A percentile compares a stretch with the other conserved stretches of the same genome.
Evolutionary conservation across 2,888 invertebrate genomes (phyloP).

Genomic region (Drosophila emarginata): DNA sequence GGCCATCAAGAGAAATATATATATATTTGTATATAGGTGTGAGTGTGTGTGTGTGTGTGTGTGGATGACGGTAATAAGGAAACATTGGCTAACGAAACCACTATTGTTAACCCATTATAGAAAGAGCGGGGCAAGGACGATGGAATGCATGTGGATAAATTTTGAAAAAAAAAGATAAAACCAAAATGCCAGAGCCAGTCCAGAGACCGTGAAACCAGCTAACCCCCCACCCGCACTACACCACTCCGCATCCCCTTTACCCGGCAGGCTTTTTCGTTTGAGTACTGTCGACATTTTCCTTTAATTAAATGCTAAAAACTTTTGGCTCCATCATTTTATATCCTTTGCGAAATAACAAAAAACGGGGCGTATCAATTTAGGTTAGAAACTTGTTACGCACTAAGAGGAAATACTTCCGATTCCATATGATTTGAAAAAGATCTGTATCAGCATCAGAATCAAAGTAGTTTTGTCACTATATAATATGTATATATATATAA

Average conservation of each 20-base stretch:
- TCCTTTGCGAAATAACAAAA: neutral
- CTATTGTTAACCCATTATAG: neutral
- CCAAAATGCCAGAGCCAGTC: neutral
- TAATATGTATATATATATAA: no score
- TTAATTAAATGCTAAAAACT: conserved; percentile 67
- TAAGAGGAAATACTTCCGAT: no score
- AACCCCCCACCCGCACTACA: neutral
- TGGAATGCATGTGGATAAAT: neutral
- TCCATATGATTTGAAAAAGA: no score
- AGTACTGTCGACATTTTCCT: conserved; percentile 46
- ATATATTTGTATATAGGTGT: neutral
- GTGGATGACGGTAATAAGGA: neutral
- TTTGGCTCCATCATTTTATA: conserved; percentile 24
- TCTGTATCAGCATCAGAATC: no score
- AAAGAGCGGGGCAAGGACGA: neutral
- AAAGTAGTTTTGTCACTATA: no score
- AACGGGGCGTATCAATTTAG: neutral
- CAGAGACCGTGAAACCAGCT: neutral
- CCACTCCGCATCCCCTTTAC: neutral
- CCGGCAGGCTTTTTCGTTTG: conserved; percentile 13
- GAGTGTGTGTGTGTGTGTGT: no score
- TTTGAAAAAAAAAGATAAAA: neutral
- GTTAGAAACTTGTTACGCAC: no score
- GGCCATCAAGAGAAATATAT: neutral
- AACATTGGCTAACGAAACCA: neutral